A percentile compares a stretch with the other conserved stretches of the same genome.
Conservation (phyloP, 2,888 invertebrate species). For the Cephus nigrinus region DNA sequence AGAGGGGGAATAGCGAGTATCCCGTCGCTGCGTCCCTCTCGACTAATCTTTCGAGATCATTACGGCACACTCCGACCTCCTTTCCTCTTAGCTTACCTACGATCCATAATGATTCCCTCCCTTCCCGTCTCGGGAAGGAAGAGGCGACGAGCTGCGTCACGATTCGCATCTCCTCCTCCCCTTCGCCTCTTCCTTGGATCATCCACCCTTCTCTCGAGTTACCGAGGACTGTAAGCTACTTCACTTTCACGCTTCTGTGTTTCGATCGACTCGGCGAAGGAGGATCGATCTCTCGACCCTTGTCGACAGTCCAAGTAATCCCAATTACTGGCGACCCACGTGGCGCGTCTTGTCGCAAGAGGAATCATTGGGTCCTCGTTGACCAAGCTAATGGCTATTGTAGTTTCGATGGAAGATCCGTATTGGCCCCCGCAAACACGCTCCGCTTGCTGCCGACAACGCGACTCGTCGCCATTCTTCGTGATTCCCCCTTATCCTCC, state of each 20-base stretch:
- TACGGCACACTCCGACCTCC: not conserved
- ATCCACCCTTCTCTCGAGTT: too few relatives aligned
- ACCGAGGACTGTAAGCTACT: too few relatives aligned
- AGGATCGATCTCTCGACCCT: not conserved
- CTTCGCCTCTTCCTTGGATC: too few relatives aligned
- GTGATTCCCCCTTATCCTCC: constrained; percentile 17
- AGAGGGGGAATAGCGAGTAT: not conserved
- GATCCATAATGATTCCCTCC: too few relatives aligned
- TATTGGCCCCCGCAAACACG: constrained; percentile 54
- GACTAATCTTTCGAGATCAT: constrained; percentile 1
- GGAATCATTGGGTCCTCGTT: too few relatives aligned
- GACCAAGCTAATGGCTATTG: too few relatives aligned
- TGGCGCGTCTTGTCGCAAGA: not conserved
- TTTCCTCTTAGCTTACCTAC: not conserved
- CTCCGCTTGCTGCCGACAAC: constrained; percentile 58
- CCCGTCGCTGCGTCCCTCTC: not conserved
- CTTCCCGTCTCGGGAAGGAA: too few relatives aligned
- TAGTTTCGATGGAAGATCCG: constrained; percentile 29
- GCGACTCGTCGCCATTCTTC: constrained; percentile 46
- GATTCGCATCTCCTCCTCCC: too few relatives aligned
- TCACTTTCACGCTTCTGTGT: too few relatives aligned
- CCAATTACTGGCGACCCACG: not conserved
- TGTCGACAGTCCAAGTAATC: not conserved
- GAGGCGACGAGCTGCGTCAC: too few relatives aligned
- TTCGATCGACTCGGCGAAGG: too few relatives aligned